phyloP scores from a whole-genome alignment of 2,888 invertebrate genomes.

The Scrobipalpa costella region DNA sequence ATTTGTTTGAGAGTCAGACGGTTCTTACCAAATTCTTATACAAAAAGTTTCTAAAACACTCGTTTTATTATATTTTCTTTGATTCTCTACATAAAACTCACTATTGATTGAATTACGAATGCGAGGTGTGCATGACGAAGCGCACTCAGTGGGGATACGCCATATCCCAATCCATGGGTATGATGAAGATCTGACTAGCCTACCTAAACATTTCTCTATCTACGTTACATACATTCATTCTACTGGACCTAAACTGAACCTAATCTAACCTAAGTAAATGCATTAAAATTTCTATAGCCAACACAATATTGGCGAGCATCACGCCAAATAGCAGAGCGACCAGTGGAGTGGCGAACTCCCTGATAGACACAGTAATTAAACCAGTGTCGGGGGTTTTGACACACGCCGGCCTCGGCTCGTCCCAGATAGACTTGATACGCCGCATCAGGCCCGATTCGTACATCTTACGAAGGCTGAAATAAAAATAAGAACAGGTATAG shows the following conservation, averaged over 20 bases:
- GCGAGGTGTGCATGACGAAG: too few species aligned
- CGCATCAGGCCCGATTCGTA: constrained; percentile 82
- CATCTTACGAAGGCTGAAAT: constrained; percentile 79
- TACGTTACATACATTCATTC: too few species aligned
- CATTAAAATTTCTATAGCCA: not conserved
- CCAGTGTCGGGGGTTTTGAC: constrained; percentile 70
- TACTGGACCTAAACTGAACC: not conserved
- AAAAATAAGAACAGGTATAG: not conserved
- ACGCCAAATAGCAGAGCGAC: constrained; percentile 55
- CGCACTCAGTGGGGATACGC: too few species aligned
- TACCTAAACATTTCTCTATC: too few species aligned
- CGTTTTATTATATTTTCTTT: too few species aligned
- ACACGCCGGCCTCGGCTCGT: constrained; percentile 81
- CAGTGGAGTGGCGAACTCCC: constrained; percentile 82
- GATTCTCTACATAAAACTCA: too few species aligned
- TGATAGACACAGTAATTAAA: constrained; percentile 77
- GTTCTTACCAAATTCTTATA: too few species aligned
- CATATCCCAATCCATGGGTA: too few species aligned
- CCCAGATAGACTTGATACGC: constrained; percentile 80
- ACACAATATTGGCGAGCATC: not conserved
- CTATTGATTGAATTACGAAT: too few species aligned
- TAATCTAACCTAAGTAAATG: constrained; percentile 5
- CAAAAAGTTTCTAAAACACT: too few species aligned
- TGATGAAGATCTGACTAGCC: too few species aligned
- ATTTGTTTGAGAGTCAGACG: too few species aligned